A percentile compares a stretch with the other conserved stretches of the same genome.
phyloP scores from a whole-genome alignment of 1,140 invertebrate species.

The Drosophila willistoni region DNA sequence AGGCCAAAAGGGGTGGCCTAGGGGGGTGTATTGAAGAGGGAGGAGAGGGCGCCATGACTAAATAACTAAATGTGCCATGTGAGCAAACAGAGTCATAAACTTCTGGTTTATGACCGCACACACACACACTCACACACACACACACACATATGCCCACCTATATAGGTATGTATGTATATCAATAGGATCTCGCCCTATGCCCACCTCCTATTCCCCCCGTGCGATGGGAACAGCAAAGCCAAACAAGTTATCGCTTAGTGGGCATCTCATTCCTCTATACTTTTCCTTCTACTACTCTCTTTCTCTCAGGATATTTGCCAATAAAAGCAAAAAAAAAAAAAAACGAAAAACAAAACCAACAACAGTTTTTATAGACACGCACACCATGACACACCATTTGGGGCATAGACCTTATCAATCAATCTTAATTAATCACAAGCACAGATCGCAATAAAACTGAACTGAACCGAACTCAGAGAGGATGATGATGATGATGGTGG shows the following conservation, averaged over 20 bases:
- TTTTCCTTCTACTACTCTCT: neutral
- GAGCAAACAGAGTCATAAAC: constrained; percentile 79
- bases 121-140: constrained; percentile 30
- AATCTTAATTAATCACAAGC: constrained; percentile 82
- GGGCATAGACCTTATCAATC: constrained; percentile 70
- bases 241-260: constrained; percentile 67
- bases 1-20: neutral
- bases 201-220: neutral
- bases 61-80: constrained; percentile 72
- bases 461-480: constrained; percentile 15
- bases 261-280: constrained; percentile 53
- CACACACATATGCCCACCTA: constrained; percentile 16
- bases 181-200: constrained; percentile 56
- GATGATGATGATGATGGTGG: neutral
- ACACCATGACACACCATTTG: constrained; percentile 37
- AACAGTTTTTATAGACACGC: constrained; percentile 74
- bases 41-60: constrained; percentile 56
- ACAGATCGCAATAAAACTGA: constrained; percentile 72
- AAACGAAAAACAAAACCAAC: constrained; percentile 43
- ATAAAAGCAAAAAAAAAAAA: constrained; percentile 65
- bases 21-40: constrained; percentile 15
- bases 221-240: constrained; percentile 44
- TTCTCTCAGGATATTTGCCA: constrained; percentile 77
- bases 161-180: constrained; percentile 51
- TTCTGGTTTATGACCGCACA: constrained; percentile 68